These are phyloP conservation scores for Nipponia nippon DNA, from an alignment of 2,113 vertebrate genomes.

Conservation along the genomic window DNA sequence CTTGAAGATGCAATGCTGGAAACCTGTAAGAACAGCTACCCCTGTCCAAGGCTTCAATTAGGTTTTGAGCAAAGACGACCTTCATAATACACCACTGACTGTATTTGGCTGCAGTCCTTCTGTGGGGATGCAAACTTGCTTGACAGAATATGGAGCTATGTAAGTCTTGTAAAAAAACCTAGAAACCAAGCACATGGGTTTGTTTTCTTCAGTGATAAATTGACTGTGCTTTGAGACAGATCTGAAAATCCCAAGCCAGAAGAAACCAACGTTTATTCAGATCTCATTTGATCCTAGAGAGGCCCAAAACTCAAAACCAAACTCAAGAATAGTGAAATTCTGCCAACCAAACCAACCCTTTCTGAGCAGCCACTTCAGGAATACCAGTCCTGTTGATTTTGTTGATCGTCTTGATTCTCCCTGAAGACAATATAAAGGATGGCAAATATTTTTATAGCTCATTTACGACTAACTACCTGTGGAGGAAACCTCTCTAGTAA, in stretches of 20 bases:
- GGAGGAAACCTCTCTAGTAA: neutral
- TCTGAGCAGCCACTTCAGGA: neutral
- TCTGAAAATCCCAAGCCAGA: neutral
- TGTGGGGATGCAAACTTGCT: neutral
- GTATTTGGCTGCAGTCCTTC: neutral
- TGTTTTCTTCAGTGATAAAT: neutral
- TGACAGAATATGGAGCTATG: neutral
- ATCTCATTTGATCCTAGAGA: neutral
- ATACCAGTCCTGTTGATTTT: neutral
- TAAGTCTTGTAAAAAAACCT: neutral
- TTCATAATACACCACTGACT: neutral
- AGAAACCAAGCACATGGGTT: neutral
- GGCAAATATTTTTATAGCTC: neutral
- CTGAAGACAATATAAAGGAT: neutral
- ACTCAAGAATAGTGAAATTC: neutral
- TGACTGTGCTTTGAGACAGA: neutral
- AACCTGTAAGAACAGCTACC: conserved; percentile 22
- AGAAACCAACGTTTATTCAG: neutral
- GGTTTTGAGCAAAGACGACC: neutral
- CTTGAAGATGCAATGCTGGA: conserved; percentile 37
- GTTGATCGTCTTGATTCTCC: neutral
- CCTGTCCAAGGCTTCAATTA: neutral
- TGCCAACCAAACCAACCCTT: neutral
- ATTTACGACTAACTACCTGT: neutral
- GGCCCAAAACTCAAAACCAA: neutral